These are phyloP conservation scores for Chymomyza costata DNA, from an alignment of 1,140 invertebrate species.

Conservation along the genomic window DNA sequence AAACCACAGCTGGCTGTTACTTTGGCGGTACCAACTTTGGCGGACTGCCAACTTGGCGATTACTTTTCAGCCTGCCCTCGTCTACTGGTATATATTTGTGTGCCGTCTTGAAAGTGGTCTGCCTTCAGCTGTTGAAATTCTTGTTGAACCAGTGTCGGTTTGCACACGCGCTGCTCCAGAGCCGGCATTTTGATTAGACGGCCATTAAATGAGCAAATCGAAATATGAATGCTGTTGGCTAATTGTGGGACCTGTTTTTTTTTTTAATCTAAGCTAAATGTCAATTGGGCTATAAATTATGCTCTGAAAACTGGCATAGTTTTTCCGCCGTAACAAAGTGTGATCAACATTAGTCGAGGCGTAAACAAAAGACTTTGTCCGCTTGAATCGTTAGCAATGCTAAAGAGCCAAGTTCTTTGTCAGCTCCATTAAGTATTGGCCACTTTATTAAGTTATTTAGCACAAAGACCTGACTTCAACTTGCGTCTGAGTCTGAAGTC, in stretches of 20 bases:
- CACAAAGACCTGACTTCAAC: constrained; percentile 1
- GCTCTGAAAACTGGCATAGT: constrained; percentile 2
- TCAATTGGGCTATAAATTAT: constrained; percentile 45
- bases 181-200: constrained; percentile 52
- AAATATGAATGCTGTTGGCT: constrained; percentile 31
- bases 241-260: too few species aligned
- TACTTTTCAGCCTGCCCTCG: too few species aligned
- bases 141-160: constrained; percentile 25
- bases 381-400: constrained; percentile 17
- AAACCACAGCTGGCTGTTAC: constrained; percentile 39
- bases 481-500: too few species aligned
- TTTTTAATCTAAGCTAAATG: constrained; percentile 35
- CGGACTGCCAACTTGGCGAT: too few species aligned
- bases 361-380: constrained; percentile 20
- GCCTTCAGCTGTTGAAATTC: constrained; percentile 50
- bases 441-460: neutral
- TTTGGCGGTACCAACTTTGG: too few species aligned
- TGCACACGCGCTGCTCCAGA: constrained; percentile 19
- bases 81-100: constrained; percentile 45
- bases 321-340: constrained; percentile 2
- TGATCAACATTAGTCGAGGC: too few species aligned
- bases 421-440: too few species aligned
- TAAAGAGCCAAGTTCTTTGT: too few species aligned
- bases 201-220: constrained; percentile 12
- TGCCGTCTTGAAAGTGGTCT: constrained; percentile 58